phyloP scores from a whole-genome alignment of 1,140 invertebrate species.

The Drosophila ironensis region DNA sequence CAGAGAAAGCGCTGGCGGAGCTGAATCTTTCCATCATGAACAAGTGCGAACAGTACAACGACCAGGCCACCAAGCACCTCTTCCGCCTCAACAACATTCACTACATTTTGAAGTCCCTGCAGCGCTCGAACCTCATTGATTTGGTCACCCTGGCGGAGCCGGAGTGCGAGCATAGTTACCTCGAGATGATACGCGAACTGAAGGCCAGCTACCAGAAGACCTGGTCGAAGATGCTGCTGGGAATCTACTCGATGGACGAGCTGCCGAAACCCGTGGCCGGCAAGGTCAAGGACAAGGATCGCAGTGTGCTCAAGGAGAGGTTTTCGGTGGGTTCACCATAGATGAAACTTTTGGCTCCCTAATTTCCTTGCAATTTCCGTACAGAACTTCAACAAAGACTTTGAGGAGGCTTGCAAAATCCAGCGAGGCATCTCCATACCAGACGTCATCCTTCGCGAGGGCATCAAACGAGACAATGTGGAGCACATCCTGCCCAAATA shows the following conservation, averaged over 20 bases:
- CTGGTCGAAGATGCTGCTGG: slow-evolving; percentile 91
- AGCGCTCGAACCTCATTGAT: slow-evolving; percentile 91
- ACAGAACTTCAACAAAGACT: slow-evolving; percentile 96
- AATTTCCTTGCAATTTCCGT: background rate
- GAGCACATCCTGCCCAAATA: slow-evolving; percentile 93
- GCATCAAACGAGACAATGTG: slow-evolving; percentile 92
- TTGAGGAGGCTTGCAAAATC: slow-evolving; percentile 92
- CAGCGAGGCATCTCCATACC: slow-evolving; percentile 97
- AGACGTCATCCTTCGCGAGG: slow-evolving; percentile 92
- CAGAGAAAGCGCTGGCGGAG: slow-evolving; percentile 93
- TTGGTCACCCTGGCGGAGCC: slow-evolving; percentile 90
- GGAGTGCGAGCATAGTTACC: slow-evolving; percentile 91
- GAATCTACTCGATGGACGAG: slow-evolving; percentile 87
- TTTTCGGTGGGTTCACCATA: slow-evolving; percentile 86
- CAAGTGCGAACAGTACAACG: slow-evolving; percentile 93
- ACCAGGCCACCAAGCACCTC: slow-evolving; percentile 90
- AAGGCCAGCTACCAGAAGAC: slow-evolving; percentile 80
- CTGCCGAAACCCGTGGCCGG: slow-evolving; percentile 85
- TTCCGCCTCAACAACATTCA: slow-evolving; percentile 94
- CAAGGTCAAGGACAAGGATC: slow-evolving; percentile 93
- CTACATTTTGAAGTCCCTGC: slow-evolving; percentile 94
- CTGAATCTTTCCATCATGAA: slow-evolving; percentile 91
- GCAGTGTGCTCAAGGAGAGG: slow-evolving; percentile 96
- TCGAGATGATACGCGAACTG: slow-evolving; percentile 86
- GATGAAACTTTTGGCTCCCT: background rate